Base-by-base conservation (phyloP, 1,140 invertebrate genomes). In the Diachasmimorpha longicaudata region DNA sequence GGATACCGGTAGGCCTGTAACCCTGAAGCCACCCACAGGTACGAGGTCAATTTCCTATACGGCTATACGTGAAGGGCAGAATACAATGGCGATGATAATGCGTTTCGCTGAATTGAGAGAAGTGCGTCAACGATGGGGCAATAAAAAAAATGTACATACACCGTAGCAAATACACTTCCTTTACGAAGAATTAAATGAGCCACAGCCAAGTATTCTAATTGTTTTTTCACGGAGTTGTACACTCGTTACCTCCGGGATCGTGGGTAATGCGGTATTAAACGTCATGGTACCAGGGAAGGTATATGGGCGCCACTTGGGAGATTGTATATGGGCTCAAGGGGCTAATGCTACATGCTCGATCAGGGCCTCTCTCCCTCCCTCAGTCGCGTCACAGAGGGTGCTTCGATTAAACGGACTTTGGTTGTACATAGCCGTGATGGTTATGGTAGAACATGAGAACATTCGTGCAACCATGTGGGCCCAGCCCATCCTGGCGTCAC, bases 301-400 rank as follows among this genome's bases (percentile, higher is more conserved):
- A 52, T 16, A 63, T 55, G 58, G 58, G 58, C 23, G 58, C 21
- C 58, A 63, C 58, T 31, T 44, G 72, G 67, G 72, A 70, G 68
- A 70, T 44, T 19, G 68, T 23, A 44, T 23, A 70, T 70, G 42
- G 16, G 42, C 48, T 63, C 46, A 73, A 68, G 70, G 21, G 68
- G 39, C 36, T 70, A 73, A 72, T 55, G 46, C 66, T 55, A 71
- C 72, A 52, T 36, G 72, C 44, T 76, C 74, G 67, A 78, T 78
- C 73, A 74, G 70, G 42, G 75, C 63, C 71, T 42, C 13, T 9
- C 39, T 13, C 39, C 39, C 13, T 10, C 48, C 48, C 48, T 31
- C 31, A n/a, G 9, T n/a, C 48, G 14, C 78, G 78, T 79, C 78
- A 79, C 78, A 79, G 76, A 77, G 75, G 76, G 76, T 77, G 76